Base-by-base conservation (phyloP, 2,113 vertebrate species). In the Orcinus orca region DNA sequence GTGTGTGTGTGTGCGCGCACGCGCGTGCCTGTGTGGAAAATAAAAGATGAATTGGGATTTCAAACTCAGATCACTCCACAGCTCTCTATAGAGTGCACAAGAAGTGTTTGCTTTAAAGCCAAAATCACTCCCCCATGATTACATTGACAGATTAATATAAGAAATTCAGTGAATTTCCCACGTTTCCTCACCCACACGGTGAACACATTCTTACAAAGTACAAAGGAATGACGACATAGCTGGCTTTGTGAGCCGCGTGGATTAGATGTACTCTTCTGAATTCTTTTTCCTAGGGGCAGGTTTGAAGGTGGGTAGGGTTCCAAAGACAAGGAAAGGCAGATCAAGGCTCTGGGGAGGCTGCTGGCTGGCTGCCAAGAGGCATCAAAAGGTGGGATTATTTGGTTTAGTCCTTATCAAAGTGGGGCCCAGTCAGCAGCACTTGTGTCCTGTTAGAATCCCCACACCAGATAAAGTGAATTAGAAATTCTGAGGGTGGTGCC, bases 61-160 rank as follows among this genome's bases (percentile, higher is more conserved):
- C 94, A 92, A 87, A 84, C 41, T 60, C 91, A 82, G 86, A 98
- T 97, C 88, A 95, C 93, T 74, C 68, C 87, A 73, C 71, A 70
- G 90, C 62, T 94, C 93, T 97, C 97, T 93, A 95, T 86, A 97
- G 88, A 95, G 55, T 29, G 8, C 36, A 94, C 81, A 93, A 33
- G 5, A 97, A 97, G 91, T 95, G 55, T 81, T 95, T 70, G 60
- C 81, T 95, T 97, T 90, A 96, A 92, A 97, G 94, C 97, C 53
- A 73, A 82, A 96, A 97, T 93, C 79, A 91, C 76, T 95, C 87
- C 84, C 67, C 41, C 26, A 20, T 88, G 71, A 94, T 47, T 50
- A 60, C 70, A 60, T 9, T 76, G 74, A 96, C 80, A 87, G 81
- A 60, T 53, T 53, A 31, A 70, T 26, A 26, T 21, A 31, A 65